Evolutionary conservation across 2,888 invertebrate species (phyloP), one percentile per base, ranked within the genome.

Genomic region (Meteorus cinctellus): DNA sequence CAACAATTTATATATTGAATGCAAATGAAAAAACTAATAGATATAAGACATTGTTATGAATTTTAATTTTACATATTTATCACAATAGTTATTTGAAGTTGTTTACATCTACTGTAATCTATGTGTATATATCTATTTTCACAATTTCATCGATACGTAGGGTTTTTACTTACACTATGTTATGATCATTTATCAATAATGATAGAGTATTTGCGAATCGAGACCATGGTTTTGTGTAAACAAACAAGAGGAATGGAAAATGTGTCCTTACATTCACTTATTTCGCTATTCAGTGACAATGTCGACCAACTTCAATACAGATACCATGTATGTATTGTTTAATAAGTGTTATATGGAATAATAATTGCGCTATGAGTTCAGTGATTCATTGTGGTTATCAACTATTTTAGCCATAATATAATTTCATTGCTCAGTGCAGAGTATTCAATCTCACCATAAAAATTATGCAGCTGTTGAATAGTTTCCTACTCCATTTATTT

Each of bases 321-420:
- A 41, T 51, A 51, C 68, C 68, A 68, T 68, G n/a, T 48, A 45
- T 68, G 68, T 41, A 68, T 68, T 68, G 67, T 45, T 67, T 8
- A 24, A 36, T 36, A 45, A 66, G 19, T 41, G 41, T 24, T 27
- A 29, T 68, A 68, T 45, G 29, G 48, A 51, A 48, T 68, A 31
- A 27, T 29, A 12, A 68, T 68, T 16, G 51, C 27, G 34, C 29
- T 14, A 68, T 68, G 29, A 24, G 41, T 66, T 66, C 68, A 68
- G 29, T 51, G 51, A 51, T 51, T 6, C 48, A 51, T 68, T 68
- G 51, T 48, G 51, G 51, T 68, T 68, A 48, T 68, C 29, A 51
- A 29, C 45, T 68, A n/a, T 48, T 27, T 31, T 51, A 29, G 48
- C 12, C 29, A 51, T 48, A 29, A 29, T 24, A n/a, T 45, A 45